Base-by-base conservation (phyloP, 2,888 invertebrate species). In the Drosophila kanekoi region DNA sequence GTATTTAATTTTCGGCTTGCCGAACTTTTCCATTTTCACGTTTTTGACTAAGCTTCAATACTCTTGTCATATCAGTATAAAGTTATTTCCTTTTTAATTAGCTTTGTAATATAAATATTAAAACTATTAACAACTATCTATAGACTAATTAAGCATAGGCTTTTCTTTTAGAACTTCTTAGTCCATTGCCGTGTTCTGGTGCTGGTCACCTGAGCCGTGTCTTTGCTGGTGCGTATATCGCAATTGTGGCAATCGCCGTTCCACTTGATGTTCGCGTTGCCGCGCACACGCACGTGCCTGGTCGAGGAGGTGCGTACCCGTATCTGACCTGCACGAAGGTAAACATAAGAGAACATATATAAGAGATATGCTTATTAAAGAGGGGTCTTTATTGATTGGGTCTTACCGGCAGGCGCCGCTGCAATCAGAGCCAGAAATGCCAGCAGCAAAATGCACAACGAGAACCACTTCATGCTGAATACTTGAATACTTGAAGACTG, bases 201-300 rank as follows among this genome's bases (percentile, higher is more conserved):
- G 41, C 75, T 76, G 37, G 67, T 67, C 47, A 77, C 77, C 20
- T 64, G 52, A 0, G 77, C 77, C 9, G 63, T 64, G 28, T 77
- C 18, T 23, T 79, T 64, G 14, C n/a, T 41, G 48, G 77, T 67
- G 52, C 77, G 80, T 16, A 77, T 77, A 11, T 77, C 47, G 44
- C 77, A 77, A 6, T 79, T 71, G 45, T 63, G 20, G n/a, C 77
- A 77, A 35, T 76, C 9, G 3, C 77, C 77, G 47, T 77, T 76
- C 57, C 49, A 54, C 0, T 33, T 64, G n/a, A 79, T 79, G 9
- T 77, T 59, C 1, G 59, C 77, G 14, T 79, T 78, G 8, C 18
- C 18, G 18, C 53, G 37, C 37, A 76, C 75, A 23, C 16, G 51
- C 0, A 76, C 58, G 1, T 13, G 18, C 3, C 37, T 45, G 0